Percentiles rank a stretch among this genome's conserved stretches.
These are phyloP conservation scores for Apteryx mantelli DNA, from an alignment of 2,113 vertebrate genomes.

Conservation along the genomic window DNA sequence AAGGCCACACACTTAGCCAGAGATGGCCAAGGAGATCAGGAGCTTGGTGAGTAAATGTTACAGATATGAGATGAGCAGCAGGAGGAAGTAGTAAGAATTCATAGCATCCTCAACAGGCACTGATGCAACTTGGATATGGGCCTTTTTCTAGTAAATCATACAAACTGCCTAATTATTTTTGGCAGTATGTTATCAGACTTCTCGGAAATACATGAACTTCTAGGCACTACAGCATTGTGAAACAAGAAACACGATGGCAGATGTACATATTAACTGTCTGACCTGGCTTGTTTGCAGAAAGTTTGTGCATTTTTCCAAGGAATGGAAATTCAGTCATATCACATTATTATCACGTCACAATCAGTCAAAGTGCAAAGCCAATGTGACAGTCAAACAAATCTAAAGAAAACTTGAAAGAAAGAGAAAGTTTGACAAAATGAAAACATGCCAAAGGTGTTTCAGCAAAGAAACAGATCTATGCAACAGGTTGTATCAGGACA, in stretches of 20 bases:
- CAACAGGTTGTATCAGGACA: background rate
- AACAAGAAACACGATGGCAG: background rate
- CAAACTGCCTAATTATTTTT: background rate
- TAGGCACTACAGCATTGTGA: background rate
- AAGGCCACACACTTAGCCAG: background rate
- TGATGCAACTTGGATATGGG: background rate
- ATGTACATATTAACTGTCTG: background rate
- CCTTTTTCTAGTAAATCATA: background rate
- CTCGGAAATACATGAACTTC: background rate
- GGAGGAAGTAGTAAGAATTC: background rate
- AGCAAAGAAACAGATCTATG: background rate
- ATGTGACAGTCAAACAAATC: background rate
- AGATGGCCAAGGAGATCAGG: background rate
- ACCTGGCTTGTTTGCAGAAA: background rate
- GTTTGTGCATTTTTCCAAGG: background rate
- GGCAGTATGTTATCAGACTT: background rate
- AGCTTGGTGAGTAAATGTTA: background rate
- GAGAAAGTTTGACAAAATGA: background rate
- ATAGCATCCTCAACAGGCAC: background rate
- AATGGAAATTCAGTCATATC: fast-evolving
- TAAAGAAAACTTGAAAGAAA: background rate
- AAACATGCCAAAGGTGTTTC: background rate
- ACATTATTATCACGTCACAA: background rate
- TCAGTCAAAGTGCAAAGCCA: background rate
- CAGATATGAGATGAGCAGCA: background rate